Evolutionary conservation across 1,140 invertebrate genomes (phyloP).

Genomic region (Capitella teleta): DNA sequence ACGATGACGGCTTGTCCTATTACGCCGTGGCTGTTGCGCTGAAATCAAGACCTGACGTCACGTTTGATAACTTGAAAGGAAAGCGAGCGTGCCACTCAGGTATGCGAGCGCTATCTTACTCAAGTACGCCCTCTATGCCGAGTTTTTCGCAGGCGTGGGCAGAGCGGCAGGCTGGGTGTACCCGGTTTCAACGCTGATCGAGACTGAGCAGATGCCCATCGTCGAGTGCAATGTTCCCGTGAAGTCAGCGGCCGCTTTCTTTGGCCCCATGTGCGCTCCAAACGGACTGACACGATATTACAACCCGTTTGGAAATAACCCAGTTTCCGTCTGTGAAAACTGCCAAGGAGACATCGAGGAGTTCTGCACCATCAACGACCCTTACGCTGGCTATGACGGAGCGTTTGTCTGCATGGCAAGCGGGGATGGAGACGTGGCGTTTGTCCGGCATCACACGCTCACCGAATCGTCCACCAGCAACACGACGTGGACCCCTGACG

Average conservation of each 20-base stretch:
- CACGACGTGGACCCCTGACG: not conserved
- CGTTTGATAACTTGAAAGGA: constrained; percentile 55
- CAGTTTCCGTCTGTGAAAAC: constrained; percentile 66
- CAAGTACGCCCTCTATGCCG: not conserved
- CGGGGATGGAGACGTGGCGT: constrained; percentile 68
- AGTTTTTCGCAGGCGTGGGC: constrained; percentile 69
- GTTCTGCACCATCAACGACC: constrained; percentile 75
- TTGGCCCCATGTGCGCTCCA: constrained; percentile 82
- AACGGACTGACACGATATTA: constrained; percentile 83
- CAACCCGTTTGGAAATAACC: constrained; percentile 85
- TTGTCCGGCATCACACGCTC: constrained; percentile 59
- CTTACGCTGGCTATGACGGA: constrained; percentile 78
- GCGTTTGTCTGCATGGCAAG: constrained; percentile 67
- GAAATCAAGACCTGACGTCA: constrained; percentile 48
- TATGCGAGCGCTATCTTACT: too few relatives aligned
- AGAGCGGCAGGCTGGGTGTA: constrained; percentile 85
- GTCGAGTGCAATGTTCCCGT: constrained; percentile 84
- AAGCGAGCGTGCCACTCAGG: constrained; percentile 60
- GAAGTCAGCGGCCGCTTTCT: constrained; percentile 79
- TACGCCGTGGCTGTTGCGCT: constrained; percentile 79
- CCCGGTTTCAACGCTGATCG: constrained; percentile 74
- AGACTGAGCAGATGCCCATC: constrained; percentile 55
- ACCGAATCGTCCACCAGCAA: constrained; percentile 5
- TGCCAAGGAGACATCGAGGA: constrained; percentile 54
- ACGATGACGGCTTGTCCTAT: constrained; percentile 55